Evolutionary conservation across 2,797 vertebrate species (phyloP).

Genomic region (Cebuella pygmaea): DNA sequence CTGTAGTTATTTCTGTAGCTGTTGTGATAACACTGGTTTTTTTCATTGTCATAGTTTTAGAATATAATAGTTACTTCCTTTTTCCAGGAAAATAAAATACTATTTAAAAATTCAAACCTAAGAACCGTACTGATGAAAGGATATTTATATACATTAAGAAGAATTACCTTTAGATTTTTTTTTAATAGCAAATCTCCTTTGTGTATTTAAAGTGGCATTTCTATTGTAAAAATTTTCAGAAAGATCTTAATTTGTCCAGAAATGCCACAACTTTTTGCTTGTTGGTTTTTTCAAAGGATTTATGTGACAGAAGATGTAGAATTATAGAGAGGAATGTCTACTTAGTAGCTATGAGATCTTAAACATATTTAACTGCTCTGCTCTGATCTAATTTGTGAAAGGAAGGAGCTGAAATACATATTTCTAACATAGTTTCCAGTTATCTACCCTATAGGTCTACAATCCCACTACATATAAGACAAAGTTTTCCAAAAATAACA

Average conservation of each 20-base stretch:
- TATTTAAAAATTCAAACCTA: slow-evolving; percentile 23
- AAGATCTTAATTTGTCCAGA: slow-evolving; percentile 14
- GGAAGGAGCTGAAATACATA: not conserved
- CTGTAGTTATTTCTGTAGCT: not conserved
- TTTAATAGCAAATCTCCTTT: not conserved
- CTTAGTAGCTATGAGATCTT: not conserved
- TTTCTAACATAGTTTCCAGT: not conserved
- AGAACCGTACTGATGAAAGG: not conserved
- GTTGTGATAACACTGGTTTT: not conserved
- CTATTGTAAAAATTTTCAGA: not conserved
- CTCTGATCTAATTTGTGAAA: not conserved
- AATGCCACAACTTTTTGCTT: not conserved
- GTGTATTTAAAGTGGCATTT: not conserved
- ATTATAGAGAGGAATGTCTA: not conserved
- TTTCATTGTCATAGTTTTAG: not conserved
- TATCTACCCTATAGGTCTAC: not conserved
- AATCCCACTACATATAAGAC: not conserved
- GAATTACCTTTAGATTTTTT: slow-evolving; percentile 31
- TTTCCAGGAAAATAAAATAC: not conserved
- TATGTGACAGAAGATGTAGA: not conserved
- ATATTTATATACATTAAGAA: not conserved
- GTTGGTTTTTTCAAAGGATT: not conserved
- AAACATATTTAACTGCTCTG: not conserved
- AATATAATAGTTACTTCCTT: not conserved
- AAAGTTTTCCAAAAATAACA: not conserved